These are phyloP conservation scores for Endotricha flammealis DNA, from an alignment of 2,888 invertebrate species.

Conservation along the genomic window DNA sequence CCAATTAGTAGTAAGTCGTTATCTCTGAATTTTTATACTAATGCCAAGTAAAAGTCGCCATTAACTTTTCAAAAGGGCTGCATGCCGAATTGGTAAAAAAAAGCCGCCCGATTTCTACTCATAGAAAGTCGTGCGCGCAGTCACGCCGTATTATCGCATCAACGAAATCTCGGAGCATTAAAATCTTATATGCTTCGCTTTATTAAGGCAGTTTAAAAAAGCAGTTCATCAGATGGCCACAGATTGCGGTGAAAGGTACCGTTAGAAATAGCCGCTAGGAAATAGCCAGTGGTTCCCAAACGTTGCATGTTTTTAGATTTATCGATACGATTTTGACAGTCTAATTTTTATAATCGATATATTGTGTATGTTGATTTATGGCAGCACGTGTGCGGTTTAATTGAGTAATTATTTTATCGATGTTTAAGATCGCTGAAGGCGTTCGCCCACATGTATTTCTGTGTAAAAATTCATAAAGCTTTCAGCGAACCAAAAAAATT, in stretches of 20 bases:
- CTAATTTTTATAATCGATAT: constrained; percentile 39
- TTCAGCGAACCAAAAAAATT: no score
- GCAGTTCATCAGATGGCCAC: constrained; percentile 71
- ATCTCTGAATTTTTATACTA: no score
- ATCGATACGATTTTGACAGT: constrained; percentile 39
- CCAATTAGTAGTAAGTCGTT: background rate
- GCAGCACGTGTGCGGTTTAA: constrained; percentile 24
- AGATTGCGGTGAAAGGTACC: constrained; percentile 77
- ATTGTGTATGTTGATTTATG: constrained; percentile 43
- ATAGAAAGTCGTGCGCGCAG: constrained; percentile 71
- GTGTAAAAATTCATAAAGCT: no score
- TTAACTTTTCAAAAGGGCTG: constrained; percentile 6
- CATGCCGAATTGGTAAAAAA: constrained; percentile 6
- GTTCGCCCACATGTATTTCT: background rate
- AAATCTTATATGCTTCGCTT: constrained; percentile 72
- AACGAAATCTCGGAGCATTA: constrained; percentile 71
- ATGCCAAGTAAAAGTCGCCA: background rate
- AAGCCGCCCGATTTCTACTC: constrained; percentile 13
- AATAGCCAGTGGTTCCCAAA: constrained; percentile 52
- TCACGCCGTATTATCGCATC: constrained; percentile 71
- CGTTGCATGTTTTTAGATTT: constrained; percentile 46
- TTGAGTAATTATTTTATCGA: constrained; percentile 13
- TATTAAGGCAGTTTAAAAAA: constrained; percentile 70
- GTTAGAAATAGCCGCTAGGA: constrained; percentile 65
- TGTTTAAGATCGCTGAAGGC: background rate